A percentile compares a stretch with the other conserved stretches of the same genome.
Evolutionary conservation across 2,113 vertebrate species (phyloP).

Genomic region (Ictidomys tridecemlineatus): DNA sequence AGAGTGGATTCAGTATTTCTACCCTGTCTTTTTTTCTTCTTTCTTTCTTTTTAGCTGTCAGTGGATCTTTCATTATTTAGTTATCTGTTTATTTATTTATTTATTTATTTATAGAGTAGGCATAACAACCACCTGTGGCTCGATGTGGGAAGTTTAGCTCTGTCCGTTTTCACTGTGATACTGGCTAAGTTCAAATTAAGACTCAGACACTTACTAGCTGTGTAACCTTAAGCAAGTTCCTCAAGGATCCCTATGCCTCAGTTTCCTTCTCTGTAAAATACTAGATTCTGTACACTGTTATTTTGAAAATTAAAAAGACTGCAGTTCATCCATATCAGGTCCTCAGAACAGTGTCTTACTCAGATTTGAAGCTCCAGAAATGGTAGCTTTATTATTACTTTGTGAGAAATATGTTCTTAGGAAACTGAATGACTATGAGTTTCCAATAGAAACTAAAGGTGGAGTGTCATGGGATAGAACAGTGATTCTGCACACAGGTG

Average conservation of each 20-base stretch:
- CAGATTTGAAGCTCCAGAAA: neutral
- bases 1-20: neutral
- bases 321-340: neutral
- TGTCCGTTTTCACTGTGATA: neutral
- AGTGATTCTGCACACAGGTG: neutral
- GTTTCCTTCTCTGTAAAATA: constrained; percentile 28
- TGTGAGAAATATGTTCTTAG: neutral
- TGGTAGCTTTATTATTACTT: neutral
- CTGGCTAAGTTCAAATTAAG: neutral
- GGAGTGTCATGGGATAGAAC: neutral
- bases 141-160: neutral
- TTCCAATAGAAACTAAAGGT: neutral
- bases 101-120: no score
- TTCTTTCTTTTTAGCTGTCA: no score
- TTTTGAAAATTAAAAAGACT: constrained; percentile 51
- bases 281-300: neutral
- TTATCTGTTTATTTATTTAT: no score
- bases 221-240: neutral
- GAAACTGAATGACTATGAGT: neutral
- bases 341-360: neutral
- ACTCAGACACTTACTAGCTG: neutral
- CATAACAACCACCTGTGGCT: neutral
- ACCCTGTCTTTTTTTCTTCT: neutral
- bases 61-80: no score
- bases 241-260: neutral